These are phyloP conservation scores for Chymomyza costata DNA, from an alignment of 1,140 invertebrate species.

Conservation along the genomic window DNA sequence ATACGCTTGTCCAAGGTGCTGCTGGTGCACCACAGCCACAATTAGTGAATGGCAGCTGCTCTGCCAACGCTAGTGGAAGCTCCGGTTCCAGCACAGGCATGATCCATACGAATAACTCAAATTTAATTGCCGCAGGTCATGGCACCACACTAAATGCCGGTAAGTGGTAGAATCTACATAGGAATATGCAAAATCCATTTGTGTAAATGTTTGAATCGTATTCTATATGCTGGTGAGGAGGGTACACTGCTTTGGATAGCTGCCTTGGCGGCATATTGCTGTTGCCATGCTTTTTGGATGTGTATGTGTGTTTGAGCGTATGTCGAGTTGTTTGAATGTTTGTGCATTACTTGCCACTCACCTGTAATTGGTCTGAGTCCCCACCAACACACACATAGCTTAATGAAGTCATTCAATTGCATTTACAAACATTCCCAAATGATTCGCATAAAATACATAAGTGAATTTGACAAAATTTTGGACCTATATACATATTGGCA, in stretches of 20 bases:
- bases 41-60: slow-evolving; percentile 55
- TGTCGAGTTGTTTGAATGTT: too few species aligned
- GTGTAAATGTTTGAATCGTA: background rate
- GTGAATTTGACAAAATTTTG: too few species aligned
- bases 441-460: too few species aligned
- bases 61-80: slow-evolving; percentile 15
- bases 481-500: too few species aligned
- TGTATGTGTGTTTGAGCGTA: background rate
- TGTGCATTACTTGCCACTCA: background rate
- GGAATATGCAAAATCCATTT: background rate
- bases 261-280: slow-evolving; percentile 1
- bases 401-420: too few species aligned
- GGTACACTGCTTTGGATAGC: background rate
- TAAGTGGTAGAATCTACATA: slow-evolving; percentile 37
- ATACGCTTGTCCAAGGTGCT: slow-evolving; percentile 16
- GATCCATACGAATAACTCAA: slow-evolving; percentile 69
- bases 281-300: background rate
- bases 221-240: too few species aligned
- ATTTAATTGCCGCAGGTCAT: slow-evolving; percentile 62
- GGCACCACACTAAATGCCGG: slow-evolving; percentile 53
- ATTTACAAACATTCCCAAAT: too few species aligned
- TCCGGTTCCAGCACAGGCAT: slow-evolving; percentile 47
- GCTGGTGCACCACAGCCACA: slow-evolving; percentile 43
- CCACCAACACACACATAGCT: too few species aligned
- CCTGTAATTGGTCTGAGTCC: too few species aligned